Conservation (phyloP, 2,888 invertebrate species). For the Tiliacea aurago region DNA sequence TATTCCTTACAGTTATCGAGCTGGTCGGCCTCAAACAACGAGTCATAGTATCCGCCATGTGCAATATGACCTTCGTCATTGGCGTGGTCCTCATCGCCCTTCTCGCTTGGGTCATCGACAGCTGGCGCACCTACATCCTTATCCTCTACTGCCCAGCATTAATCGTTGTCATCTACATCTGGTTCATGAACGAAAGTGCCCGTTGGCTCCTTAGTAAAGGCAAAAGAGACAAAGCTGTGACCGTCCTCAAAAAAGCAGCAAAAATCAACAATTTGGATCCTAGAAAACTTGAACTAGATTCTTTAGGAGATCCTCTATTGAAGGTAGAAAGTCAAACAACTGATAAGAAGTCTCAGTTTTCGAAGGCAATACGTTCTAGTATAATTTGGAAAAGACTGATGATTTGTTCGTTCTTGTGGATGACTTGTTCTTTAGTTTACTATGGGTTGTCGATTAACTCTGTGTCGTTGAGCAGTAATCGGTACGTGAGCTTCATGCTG, state of each 20-base stretch:
- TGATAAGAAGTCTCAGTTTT: conserved; percentile 84
- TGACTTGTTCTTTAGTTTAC: conserved; percentile 94
- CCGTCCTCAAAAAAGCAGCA: conserved; percentile 92
- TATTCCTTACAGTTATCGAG: conserved; percentile 92
- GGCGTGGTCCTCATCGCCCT: conserved; percentile 93
- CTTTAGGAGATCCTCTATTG: conserved; percentile 84
- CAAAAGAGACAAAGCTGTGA: conserved; percentile 92
- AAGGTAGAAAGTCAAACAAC: conserved; percentile 77
- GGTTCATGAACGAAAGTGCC: conserved; percentile 94
- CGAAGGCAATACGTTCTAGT: conserved; percentile 89
- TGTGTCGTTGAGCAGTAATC: conserved; percentile 93
- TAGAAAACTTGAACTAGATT: conserved; percentile 84
- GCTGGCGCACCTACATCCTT: conserved; percentile 93
- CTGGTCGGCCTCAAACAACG: conserved; percentile 94
- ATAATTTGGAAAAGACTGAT: conserved; percentile 91
- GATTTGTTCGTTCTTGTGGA: conserved; percentile 94
- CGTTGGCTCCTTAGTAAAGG: conserved; percentile 95
- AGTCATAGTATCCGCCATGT: conserved; percentile 93
- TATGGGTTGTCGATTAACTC: conserved; percentile 95
- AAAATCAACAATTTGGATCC: conserved; percentile 91
- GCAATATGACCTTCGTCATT: conserved; percentile 94
- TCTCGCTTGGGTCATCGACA: conserved; percentile 93
- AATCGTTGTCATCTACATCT: conserved; percentile 92
- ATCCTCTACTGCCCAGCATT: conserved; percentile 93
- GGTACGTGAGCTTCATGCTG: conserved; percentile 94